These are phyloP conservation scores for Molothrus aeneus DNA, from an alignment of 2,797 vertebrate genomes.

Conservation along the genomic window DNA sequence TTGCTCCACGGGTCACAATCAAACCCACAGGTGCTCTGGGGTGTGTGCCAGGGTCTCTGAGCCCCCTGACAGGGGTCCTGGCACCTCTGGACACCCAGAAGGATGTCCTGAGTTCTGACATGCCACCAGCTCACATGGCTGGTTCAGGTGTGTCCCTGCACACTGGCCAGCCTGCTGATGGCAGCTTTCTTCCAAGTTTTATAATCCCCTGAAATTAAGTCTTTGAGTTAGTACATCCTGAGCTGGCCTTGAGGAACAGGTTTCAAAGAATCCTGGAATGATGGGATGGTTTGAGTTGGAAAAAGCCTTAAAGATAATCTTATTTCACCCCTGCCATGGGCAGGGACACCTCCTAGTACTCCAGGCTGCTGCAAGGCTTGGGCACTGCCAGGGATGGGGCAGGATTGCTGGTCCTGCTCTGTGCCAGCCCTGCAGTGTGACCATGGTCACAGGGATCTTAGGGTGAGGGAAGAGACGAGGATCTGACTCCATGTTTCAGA, in stretches of 20 bases:
- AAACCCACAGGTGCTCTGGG: fast-evolving
- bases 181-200: not conserved
- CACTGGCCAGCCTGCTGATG: not conserved
- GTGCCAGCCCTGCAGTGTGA: not conserved
- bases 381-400: not conserved
- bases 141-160: not conserved
- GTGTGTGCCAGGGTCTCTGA: not conserved
- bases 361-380: not conserved
- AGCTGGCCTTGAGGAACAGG: not conserved
- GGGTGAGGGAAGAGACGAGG: too few species aligned
- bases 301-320: not conserved
- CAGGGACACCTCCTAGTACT: not conserved
- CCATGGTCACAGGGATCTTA: too few species aligned
- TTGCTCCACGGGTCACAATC: too few species aligned
- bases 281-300: not conserved
- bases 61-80: too few species aligned
- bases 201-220: not conserved
- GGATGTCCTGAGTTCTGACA: too few species aligned
- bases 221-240: not conserved
- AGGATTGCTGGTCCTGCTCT: not conserved
- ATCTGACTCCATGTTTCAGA: too few species aligned
- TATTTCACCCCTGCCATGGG: not conserved
- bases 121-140: not conserved
- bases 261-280: not conserved
- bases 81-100: not conserved